These are phyloP conservation scores for Lasiurus cinereus DNA, from an alignment of 2,113 vertebrate genomes.

Conservation along the genomic window DNA sequence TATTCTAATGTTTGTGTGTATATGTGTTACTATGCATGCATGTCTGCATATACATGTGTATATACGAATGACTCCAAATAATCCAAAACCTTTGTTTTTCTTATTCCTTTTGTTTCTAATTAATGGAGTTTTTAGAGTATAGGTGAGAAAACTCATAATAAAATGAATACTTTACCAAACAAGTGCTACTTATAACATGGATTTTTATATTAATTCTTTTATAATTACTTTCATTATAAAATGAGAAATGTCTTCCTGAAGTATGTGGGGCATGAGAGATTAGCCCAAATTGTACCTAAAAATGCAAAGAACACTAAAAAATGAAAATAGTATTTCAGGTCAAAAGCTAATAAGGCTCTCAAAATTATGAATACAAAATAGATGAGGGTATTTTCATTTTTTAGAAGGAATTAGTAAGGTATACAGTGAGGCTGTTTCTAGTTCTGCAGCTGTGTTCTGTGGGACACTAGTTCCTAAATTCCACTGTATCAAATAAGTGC, in stretches of 20 bases:
- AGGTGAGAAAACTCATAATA: conserved; percentile 53
- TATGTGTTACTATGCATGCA: not conserved
- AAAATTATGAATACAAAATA: conserved; percentile 56
- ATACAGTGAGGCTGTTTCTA: conserved; percentile 41
- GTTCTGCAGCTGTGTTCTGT: conserved; percentile 24
- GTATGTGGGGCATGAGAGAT: not conserved
- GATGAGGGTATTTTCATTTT: conserved; percentile 53
- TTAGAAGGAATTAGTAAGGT: conserved; percentile 41
- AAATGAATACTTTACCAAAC: conserved; percentile 52
- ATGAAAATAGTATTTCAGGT: conserved; percentile 61
- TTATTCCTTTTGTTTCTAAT: conserved; percentile 47
- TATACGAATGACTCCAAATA: not conserved
- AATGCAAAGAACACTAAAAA: conserved; percentile 18
- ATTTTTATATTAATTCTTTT: conserved; percentile 57
- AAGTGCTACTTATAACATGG: conserved; percentile 11
- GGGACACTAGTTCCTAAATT: conserved; percentile 64
- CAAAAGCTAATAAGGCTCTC: conserved; percentile 49
- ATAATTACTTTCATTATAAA: conserved; percentile 54
- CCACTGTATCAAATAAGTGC: conserved; percentile 35
- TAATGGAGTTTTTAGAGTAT: not conserved
- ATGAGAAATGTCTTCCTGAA: conserved; percentile 42
- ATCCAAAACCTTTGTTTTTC: conserved; percentile 42
- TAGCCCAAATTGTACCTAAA: not conserved
- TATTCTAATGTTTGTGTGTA: not conserved
- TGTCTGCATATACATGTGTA: not conserved